Percentiles rank a stretch among this genome's conserved stretches.
These are phyloP conservation scores for Unio pictorum DNA, from an alignment of 2,888 invertebrate genomes.

Conservation along the genomic window DNA sequence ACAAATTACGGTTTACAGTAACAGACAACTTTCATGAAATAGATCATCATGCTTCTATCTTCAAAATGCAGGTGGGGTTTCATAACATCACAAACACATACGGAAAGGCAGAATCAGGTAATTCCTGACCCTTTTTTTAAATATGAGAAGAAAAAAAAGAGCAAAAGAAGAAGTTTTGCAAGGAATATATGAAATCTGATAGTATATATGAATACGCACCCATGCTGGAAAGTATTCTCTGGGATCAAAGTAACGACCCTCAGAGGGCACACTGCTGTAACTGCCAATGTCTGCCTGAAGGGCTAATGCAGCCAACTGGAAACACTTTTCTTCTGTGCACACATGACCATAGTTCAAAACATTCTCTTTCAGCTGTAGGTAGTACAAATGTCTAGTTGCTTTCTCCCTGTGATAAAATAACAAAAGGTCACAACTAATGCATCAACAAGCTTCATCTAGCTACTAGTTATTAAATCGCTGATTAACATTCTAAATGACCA, in stretches of 20 bases:
- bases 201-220: conserved; percentile 59
- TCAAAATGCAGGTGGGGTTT: no score
- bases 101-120: no score
- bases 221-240: conserved; percentile 87
- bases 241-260: conserved; percentile 80
- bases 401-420: conserved; percentile 78
- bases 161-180: not conserved
- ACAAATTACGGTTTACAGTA: no score
- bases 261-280: conserved; percentile 74
- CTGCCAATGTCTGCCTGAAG: conserved; percentile 95
- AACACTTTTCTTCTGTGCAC: conserved; percentile 74
- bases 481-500: no score
- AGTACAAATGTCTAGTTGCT: conserved; percentile 93
- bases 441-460: no score
- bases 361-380: conserved; percentile 94
- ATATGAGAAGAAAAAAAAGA: not conserved
- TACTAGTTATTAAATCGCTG: no score
- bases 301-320: conserved; percentile 89
- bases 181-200: not conserved
- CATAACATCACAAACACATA: no score
- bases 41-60: no score
- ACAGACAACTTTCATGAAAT: no score
- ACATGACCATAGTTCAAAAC: conserved; percentile 74
- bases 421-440: no score
- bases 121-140: no score